Base-by-base conservation (phyloP, 2,888 invertebrate species). In the Limnephilus auricula region DNA sequence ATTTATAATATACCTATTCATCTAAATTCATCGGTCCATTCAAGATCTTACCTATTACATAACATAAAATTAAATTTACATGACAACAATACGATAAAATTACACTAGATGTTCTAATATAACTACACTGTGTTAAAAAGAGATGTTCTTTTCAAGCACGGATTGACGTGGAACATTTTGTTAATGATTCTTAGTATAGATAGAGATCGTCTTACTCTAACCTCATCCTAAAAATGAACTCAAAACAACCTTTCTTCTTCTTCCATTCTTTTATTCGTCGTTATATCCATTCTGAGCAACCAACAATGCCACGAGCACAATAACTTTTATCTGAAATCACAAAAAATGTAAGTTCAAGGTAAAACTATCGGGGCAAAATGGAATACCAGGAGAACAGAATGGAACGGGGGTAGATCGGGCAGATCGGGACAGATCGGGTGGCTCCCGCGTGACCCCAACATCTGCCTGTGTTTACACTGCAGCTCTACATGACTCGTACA, bases 391-490 rank as follows among this genome's bases (percentile, higher is more conserved):
- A 88, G 50, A 90, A 45, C 32, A 80, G 89, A 65, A 80, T 50
- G 15, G 83, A 50, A 37, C 78, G 40, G 85, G 90, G 90, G 85
- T 78, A 85, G 89, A 79, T 50, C 15, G 50, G 18, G 50, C 50
- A 50, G 50, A 89, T 89, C 89, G 80, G 90, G 30, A 37, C 79
- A 88, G 83, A 91, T 91, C 82, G 34, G 91, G 15, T 91, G 65
- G 31, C 45, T 50, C 82, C 83, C 45, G 45, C 91, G 86, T 89
- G 92, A 90, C 91, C 88, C 79, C 84, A 89, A 85, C 93, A 93
- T 92, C 93, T 93, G 93, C 93, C 90, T 90, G 86, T 93, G 90
- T 93, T 93, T 93, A 92, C 92, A 88, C 90, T 88, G 65, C 79
- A 82, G 83, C 91, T 89, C 92, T 86, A 82, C 91, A 88, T 92